Evolutionary conservation across 92 coral and sea anemone genomes (phyloP).

Genomic region (Epizoanthus fatuus): DNA sequence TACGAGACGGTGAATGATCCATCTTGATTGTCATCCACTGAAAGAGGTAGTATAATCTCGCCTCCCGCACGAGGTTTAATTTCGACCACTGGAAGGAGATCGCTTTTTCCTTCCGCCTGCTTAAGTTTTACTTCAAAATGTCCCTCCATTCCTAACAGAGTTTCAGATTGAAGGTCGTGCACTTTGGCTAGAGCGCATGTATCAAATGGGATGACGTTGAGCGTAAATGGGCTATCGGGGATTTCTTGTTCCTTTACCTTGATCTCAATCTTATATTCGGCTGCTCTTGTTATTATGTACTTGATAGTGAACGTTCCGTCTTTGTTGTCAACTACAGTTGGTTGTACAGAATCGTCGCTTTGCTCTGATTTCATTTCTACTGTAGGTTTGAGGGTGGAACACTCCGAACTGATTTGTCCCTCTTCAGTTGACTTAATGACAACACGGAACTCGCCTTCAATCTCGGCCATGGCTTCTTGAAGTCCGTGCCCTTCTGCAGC

Average conservation of each 20-base stretch:
- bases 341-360: not conserved
- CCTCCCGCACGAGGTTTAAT: not conserved
- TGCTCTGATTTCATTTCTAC: slow-evolving; percentile 10
- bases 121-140: slow-evolving; percentile 29
- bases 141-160: slow-evolving; percentile 11
- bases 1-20: slow-evolving; percentile 26
- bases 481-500: slow-evolving; percentile 23
- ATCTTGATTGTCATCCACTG: slow-evolving; percentile 38
- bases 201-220: slow-evolving; percentile 5
- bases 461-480: slow-evolving; percentile 35
- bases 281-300: slow-evolving; percentile 9
- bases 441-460: slow-evolving; percentile 14
- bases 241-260: slow-evolving; percentile 1
- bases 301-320: slow-evolving; percentile 11
- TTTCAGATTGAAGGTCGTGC: slow-evolving; percentile 13
- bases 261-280: slow-evolving; percentile 12
- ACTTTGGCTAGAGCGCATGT: not conserved
- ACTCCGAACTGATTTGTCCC: not conserved
- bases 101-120: not conserved
- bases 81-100: slow-evolving; percentile 31
- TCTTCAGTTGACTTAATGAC: not conserved
- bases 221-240: slow-evolving; percentile 14
- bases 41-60: slow-evolving; percentile 12
- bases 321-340: slow-evolving; percentile 10
- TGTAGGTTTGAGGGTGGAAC: not conserved